These are phyloP conservation scores for Drosophila subobscura DNA, from an alignment of 1,140 invertebrate genomes.

Conservation along the genomic window DNA sequence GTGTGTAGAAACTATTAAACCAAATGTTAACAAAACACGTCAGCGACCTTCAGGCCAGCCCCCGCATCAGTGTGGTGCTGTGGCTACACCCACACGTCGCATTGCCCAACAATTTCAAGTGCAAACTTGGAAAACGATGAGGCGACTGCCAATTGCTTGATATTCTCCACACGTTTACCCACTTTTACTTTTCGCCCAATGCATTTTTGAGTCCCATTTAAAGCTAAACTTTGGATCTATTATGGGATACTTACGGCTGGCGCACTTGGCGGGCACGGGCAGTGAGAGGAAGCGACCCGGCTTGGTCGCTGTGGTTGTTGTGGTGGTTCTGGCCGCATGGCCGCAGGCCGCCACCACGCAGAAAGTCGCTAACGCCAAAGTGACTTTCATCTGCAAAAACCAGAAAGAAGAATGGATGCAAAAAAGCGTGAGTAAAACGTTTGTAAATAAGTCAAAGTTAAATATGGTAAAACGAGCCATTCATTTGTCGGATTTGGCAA, in stretches of 20 bases:
- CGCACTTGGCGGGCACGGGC: conserved; percentile 91
- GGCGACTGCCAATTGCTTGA: conserved; percentile 41
- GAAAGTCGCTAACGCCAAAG: conserved; percentile 82
- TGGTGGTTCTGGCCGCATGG: conserved; percentile 79
- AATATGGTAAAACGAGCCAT: not conserved
- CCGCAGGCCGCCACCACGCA: conserved; percentile 78
- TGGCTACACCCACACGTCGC: conserved; percentile 63
- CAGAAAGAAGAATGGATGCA: conserved; percentile 13
- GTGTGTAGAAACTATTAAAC: conserved; percentile 27
- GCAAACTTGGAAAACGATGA: conserved; percentile 64
- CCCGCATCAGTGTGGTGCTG: conserved; percentile 18
- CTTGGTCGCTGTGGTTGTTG: conserved; percentile 82
- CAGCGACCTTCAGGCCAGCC: conserved; percentile 61
- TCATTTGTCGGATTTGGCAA: conserved; percentile 27
- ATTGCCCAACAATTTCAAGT: conserved; percentile 78
- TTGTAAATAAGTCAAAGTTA: conserved; percentile 1
- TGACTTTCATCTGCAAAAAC: conserved; percentile 81
- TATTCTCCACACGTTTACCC: conserved; percentile 52
- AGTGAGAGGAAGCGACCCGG: conserved; percentile 91
- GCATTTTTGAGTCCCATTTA: too few relatives aligned
- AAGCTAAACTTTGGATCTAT: too few relatives aligned
- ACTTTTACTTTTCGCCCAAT: conserved; percentile 72
- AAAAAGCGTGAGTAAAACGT: conserved; percentile 12
- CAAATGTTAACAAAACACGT: conserved; percentile 36
- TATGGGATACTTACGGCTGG: conserved; percentile 88